Conservation (phyloP, 2,888 invertebrate genomes). For the Leptinotarsa juncta region DNA sequence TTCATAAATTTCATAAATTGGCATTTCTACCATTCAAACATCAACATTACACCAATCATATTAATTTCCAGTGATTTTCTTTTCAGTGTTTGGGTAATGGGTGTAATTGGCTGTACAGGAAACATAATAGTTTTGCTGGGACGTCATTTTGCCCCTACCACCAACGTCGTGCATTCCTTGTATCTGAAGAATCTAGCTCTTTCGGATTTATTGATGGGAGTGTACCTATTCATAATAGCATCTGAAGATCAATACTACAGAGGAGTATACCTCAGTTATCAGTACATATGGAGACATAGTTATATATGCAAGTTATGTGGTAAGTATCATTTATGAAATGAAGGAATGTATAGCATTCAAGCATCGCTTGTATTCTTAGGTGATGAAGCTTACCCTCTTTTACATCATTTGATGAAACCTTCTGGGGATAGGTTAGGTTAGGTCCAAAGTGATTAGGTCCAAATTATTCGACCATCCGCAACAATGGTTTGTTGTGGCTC, state of each 20-base stretch:
- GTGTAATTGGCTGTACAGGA: conserved; percentile 70
- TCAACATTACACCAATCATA: too few species aligned
- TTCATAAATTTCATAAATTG: too few species aligned
- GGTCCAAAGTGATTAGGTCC: too few species aligned
- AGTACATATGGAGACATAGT: conserved; percentile 71
- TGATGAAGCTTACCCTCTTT: neutral
- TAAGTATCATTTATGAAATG: conserved; percentile 51
- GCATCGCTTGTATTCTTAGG: neutral
- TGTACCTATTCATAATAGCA: conserved; percentile 72
- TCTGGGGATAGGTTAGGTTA: too few species aligned
- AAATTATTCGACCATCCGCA: too few species aligned
- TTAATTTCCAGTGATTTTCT: conserved; percentile 27
- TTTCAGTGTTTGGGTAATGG: conserved; percentile 73
- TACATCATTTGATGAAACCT: too few species aligned
- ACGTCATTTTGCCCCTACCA: conserved; percentile 68
- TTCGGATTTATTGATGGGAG: conserved; percentile 74
- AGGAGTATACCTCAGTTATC: conserved; percentile 70
- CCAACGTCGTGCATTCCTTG: conserved; percentile 72
- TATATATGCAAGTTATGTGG: conserved; percentile 70
- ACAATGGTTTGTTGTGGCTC: too few species aligned
- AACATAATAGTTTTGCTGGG: conserved; percentile 71
- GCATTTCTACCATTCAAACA: too few species aligned
- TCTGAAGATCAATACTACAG: conserved; percentile 68
- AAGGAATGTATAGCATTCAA: neutral
- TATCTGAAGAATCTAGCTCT: conserved; percentile 73